Conservation (phyloP, 2,797 vertebrate genomes). For the Platyrinchus mystaceus region DNA sequence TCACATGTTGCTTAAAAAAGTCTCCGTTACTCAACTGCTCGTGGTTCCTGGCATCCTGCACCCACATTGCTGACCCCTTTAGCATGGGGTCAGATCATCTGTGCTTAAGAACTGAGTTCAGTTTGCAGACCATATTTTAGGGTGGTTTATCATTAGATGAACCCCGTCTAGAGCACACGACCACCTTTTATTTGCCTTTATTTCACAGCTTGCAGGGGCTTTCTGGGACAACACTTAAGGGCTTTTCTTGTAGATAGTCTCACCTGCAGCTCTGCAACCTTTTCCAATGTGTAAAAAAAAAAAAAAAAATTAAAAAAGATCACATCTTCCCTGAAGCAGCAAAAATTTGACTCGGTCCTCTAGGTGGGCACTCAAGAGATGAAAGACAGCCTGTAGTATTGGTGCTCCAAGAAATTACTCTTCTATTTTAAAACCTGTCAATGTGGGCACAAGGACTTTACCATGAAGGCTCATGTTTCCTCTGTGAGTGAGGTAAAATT, state of each 20-base stretch:
- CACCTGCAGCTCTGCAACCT: neutral
- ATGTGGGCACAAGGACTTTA: neutral
- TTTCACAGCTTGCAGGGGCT: neutral
- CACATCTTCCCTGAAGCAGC: neutral
- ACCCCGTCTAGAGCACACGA: accelerated
- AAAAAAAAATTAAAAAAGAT: neutral
- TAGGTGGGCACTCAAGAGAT: neutral
- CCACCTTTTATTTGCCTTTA: neutral
- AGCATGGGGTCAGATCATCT: neutral
- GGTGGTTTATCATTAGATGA: neutral
- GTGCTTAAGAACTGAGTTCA: neutral
- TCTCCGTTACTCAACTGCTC: neutral
- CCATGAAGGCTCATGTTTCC: neutral
- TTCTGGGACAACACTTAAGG: neutral
- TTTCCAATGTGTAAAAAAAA: neutral
- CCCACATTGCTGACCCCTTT: neutral
- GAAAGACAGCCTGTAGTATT: neutral
- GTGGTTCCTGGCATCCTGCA: neutral
- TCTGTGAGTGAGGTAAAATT: neutral
- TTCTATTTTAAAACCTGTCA: neutral
- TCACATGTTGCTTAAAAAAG: neutral
- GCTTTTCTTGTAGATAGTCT: neutral
- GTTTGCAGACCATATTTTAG: neutral
- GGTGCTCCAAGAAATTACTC: neutral
- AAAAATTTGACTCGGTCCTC: neutral